Percentiles rank a stretch among this genome's conserved stretches.
Conservation (phyloP, 2,797 vertebrate species). For the Anomalospiza imberbis region DNA sequence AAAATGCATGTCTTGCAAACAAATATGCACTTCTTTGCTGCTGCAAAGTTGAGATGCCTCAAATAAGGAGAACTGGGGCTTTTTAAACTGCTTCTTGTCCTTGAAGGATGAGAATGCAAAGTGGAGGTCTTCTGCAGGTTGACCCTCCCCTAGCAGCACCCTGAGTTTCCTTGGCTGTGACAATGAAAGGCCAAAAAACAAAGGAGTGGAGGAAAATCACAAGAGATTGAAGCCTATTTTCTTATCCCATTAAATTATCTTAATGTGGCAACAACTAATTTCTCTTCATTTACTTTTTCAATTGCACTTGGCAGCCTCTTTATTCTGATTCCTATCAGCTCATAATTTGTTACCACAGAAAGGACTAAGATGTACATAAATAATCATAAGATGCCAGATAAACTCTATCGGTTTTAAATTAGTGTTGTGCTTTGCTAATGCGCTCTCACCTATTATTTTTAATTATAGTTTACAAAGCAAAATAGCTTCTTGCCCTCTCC, state of each 20-base stretch:
- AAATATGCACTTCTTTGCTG: background rate
- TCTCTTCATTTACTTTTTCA: constrained; percentile 6
- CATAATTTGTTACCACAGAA: constrained; percentile 54
- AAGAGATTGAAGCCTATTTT: background rate
- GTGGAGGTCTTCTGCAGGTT: background rate
- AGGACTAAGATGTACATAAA: constrained; percentile 58
- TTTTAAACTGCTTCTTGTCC: background rate
- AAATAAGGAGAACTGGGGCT: background rate
- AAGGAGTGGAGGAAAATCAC: background rate
- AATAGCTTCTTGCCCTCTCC: constrained; percentile 40
- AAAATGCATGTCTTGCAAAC: constrained; percentile 7
- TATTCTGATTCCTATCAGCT: constrained; percentile 40
- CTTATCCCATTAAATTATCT: background rate
- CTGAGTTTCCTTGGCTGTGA: constrained; percentile 1
- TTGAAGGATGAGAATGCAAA: background rate
- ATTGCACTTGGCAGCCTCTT: constrained; percentile 30
- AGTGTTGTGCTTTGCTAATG: constrained; percentile 31
- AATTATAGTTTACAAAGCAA: constrained; percentile 64
- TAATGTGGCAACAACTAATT: background rate
- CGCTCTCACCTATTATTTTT: constrained; percentile 64
- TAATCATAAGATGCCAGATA: constrained; percentile 67
- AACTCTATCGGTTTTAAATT: constrained; percentile 67
- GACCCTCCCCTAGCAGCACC: background rate
- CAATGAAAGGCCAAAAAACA: background rate
- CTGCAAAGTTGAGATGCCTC: background rate